Percentiles rank a stretch among this genome's conserved stretches.
Conservation (phyloP, 2,797 vertebrate species). For the Acanthopagrus latus region DNA sequence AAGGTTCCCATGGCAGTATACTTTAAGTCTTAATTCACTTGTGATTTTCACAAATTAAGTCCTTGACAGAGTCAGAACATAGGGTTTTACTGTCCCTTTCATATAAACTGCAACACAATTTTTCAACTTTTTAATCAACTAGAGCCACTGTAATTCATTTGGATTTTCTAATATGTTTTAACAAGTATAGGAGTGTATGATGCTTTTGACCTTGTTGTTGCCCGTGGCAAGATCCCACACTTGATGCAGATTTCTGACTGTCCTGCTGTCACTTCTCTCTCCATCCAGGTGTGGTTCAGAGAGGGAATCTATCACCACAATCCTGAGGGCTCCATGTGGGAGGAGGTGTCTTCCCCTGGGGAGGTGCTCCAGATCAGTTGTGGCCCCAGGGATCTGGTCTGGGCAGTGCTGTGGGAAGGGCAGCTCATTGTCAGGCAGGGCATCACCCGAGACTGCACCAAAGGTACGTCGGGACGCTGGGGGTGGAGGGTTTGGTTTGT, state of each 20-base stretch:
- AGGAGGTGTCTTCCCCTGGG: constrained; percentile 88
- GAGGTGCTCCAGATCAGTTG: constrained; percentile 98
- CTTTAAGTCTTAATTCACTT: neutral
- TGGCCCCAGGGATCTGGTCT: constrained; percentile 93
- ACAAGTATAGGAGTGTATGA: neutral
- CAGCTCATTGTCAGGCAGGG: constrained; percentile 95
- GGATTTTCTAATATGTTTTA: neutral
- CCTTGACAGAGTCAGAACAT: neutral
- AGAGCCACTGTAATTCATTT: neutral
- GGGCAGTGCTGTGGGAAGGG: constrained; percentile 98
- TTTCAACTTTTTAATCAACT: neutral
- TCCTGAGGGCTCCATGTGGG: constrained; percentile 94
- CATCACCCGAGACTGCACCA: constrained; percentile 90
- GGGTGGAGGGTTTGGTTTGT: neutral
- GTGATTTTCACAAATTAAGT: constrained; percentile 10
- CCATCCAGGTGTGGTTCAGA: constrained; percentile 93
- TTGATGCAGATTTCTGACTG: neutral
- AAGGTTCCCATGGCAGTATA: neutral
- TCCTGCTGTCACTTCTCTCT: neutral
- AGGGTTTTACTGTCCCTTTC: neutral
- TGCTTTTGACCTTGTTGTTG: neutral
- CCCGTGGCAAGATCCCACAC: constrained; percentile 12
- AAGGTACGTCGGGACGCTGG: constrained; percentile 82
- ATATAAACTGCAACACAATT: neutral
- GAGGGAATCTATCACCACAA: constrained; percentile 91